These are phyloP conservation scores for Colostygia pectinataria DNA, from an alignment of 2,888 invertebrate genomes.

Conservation along the genomic window DNA sequence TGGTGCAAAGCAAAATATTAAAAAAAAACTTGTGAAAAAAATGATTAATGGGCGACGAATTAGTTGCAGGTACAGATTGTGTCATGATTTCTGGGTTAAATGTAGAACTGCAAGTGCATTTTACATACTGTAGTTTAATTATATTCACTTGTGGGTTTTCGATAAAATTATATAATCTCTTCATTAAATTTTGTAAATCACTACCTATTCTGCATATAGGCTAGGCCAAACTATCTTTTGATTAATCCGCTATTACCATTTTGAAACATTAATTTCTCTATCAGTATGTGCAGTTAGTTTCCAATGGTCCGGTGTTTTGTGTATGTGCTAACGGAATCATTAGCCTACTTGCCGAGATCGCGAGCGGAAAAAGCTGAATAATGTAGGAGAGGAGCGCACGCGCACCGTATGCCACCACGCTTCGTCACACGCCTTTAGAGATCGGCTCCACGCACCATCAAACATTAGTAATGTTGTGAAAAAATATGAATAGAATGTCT, in stretches of 20 bases:
- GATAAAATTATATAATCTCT: too few relatives aligned
- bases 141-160: too few relatives aligned
- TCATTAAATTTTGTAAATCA: too few relatives aligned
- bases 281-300: slow-evolving; percentile 63
- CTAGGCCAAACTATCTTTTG: neutral
- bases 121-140: too few relatives aligned
- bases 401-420: slow-evolving; percentile 40
- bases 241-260: slow-evolving; percentile 27
- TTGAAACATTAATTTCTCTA: slow-evolving; percentile 46
- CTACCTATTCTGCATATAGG: too few relatives aligned
- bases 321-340: slow-evolving; percentile 79
- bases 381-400: slow-evolving; percentile 52
- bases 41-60: too few relatives aligned
- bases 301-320: slow-evolving; percentile 71
- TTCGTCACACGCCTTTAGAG: slow-evolving; percentile 31
- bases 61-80: too few relatives aligned
- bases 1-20: too few relatives aligned
- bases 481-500: slow-evolving; percentile 17
- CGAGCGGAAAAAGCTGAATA: slow-evolving; percentile 75
- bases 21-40: too few relatives aligned
- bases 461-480: slow-evolving; percentile 40
- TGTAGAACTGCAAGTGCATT: too few relatives aligned
- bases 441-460: slow-evolving; percentile 41
- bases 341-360: slow-evolving; percentile 72
- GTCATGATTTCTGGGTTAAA: too few relatives aligned